Percentiles rank a stretch among this genome's conserved stretches.
These are phyloP conservation scores for Labroides dimidiatus DNA, from an alignment of 2,797 vertebrate species.

Conservation along the genomic window DNA sequence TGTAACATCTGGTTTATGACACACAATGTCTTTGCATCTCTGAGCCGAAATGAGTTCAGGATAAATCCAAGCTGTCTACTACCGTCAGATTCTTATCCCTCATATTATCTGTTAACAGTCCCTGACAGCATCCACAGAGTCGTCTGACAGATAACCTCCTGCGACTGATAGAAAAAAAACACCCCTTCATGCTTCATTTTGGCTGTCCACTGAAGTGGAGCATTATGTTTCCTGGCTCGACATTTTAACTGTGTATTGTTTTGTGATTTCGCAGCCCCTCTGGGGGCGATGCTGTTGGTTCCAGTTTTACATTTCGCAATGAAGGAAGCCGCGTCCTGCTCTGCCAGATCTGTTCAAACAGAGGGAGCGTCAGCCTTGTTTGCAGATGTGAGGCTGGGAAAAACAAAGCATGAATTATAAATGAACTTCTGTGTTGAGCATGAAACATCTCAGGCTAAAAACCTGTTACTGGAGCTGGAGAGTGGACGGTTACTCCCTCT, in stretches of 20 bases:
- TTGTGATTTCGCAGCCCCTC: conserved; percentile 9
- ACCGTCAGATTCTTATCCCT: not conserved
- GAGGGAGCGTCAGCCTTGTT: conserved; percentile 36
- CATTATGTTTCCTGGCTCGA: not conserved
- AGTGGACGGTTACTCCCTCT: not conserved
- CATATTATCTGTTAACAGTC: conserved; percentile 5
- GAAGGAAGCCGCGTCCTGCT: not conserved
- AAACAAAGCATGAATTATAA: conserved; percentile 59
- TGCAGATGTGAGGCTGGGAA: conserved; percentile 42
- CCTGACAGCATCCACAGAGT: not conserved
- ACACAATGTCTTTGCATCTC: not conserved
- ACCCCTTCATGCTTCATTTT: not conserved
- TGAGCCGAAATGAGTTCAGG: not conserved
- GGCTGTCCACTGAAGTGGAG: conserved; percentile 15
- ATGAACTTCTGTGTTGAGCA: conserved; percentile 34
- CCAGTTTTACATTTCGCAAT: not conserved
- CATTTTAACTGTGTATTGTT: conserved; percentile 31
- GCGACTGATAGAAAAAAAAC: not conserved
- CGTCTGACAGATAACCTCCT: not conserved
- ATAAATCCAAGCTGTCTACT: not conserved
- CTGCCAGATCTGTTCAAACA: conserved; percentile 2
- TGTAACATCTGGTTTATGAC: no score
- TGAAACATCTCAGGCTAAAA: conserved; percentile 30
- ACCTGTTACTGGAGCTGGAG: not conserved
- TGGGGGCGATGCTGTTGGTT: not conserved